Evolutionary conservation across 1,140 invertebrate species (phyloP).

Genomic region (Steinernema khuongi): DNA sequence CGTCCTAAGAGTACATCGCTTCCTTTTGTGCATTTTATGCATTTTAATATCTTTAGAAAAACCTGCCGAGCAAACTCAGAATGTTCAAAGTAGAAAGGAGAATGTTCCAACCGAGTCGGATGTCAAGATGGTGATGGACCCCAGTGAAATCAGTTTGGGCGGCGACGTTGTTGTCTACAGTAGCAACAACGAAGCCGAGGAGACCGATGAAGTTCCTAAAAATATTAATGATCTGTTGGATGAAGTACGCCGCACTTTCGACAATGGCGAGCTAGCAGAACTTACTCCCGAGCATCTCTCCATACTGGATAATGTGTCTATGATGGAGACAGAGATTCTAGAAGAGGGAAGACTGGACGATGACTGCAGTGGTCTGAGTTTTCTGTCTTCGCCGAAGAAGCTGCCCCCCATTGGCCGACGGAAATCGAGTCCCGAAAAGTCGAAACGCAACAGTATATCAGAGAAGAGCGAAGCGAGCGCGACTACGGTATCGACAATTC

Average conservation of each 20-base stretch:
- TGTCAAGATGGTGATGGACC: background rate
- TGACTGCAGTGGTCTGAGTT: background rate
- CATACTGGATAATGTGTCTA: background rate
- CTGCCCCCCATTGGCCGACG: background rate
- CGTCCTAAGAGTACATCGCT: background rate
- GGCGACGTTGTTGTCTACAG: background rate
- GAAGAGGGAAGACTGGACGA: background rate
- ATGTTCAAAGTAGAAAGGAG: background rate
- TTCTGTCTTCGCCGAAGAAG: background rate
- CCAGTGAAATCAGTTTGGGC: background rate
- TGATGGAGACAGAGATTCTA: constrained; percentile 5
- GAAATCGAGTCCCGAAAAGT: background rate
- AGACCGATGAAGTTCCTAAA: background rate
- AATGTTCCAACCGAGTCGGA: background rate
- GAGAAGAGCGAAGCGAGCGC: constrained; percentile 7
- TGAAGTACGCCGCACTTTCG: background rate
- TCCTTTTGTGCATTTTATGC: background rate
- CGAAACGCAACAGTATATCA: background rate
- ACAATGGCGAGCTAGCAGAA: background rate
- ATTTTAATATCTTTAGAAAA: background rate
- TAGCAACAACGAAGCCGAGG: background rate
- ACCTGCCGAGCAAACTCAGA: background rate
- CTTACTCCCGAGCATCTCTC: background rate
- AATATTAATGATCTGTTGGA: background rate
- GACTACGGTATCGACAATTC: background rate